Evolutionary conservation across 2,797 vertebrate genomes (phyloP), one percentile per base, ranked within the genome.

Genomic region (Schizopygopsis pylzovi): DNA sequence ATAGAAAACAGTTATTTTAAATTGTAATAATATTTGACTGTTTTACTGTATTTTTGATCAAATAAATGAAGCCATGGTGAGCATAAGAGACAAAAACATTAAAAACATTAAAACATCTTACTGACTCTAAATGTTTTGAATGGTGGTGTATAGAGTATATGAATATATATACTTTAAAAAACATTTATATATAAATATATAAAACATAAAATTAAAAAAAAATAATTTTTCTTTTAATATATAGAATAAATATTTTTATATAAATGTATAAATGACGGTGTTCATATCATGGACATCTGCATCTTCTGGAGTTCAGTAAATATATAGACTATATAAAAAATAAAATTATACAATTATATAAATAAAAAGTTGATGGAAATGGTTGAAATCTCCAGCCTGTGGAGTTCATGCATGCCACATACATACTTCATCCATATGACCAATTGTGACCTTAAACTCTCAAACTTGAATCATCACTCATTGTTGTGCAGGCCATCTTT

Each of bases 371-470:
- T 33, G 72, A 49, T 25, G 25, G 15, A 16, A 16, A 56, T 22
- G 54, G 54, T 72, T 47, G 13, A 71, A 47, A 45, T 73, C 41
- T 61, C 59, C 54, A 22, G 20, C 7, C 1, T 61, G 28, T 33
- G 47, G 28, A 52, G 6, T 45, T 63, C 5, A 79, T 63, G 16
- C 16, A 45, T 41, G 52, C n/a, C 1, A 78, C 20, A 56, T 59
- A 4, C 73, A 12, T 8, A 15, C 12, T 59, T 59, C 1, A 59
- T 25, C 4, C 22, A 16, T 7, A 79, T 79, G n/a, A 79, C 12
- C 61, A 79, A 61, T 25, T 33, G 9, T 65, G 22, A 73, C 71
- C 43, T 73, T 73, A 16, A 65, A 47, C 43, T 65, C 43, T 65
- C 41, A 16, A 79, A 43, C 39, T 79, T 0, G 6, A 80, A 33